Percentiles rank a stretch among this genome's conserved stretches.
These are phyloP conservation scores for Harlomillsia oculata DNA, from an alignment of 1,140 invertebrate species.

Conservation along the genomic window DNA sequence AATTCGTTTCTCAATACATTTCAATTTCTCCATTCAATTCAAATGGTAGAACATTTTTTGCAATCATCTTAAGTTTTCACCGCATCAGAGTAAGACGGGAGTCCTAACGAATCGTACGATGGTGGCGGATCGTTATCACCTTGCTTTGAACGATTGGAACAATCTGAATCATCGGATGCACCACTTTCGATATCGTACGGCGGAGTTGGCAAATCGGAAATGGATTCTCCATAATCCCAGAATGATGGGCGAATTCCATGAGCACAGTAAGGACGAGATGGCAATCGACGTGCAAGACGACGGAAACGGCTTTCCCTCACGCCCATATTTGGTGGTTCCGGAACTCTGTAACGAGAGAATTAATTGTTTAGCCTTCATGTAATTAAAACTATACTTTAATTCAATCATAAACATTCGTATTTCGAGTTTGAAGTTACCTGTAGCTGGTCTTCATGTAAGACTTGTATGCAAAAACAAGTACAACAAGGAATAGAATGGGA, in stretches of 20 bases:
- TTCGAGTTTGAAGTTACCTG: conserved; percentile 2
- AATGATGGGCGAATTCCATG: background rate
- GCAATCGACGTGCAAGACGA: background rate
- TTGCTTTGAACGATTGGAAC: background rate
- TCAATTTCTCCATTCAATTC: too few species aligned
- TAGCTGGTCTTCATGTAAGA: conserved; percentile 22
- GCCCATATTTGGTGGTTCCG: background rate
- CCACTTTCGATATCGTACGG: conserved; percentile 2
- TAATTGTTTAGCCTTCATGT: background rate
- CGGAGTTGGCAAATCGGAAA: background rate
- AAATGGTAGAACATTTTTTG: too few species aligned
- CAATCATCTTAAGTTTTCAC: background rate
- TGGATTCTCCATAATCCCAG: conserved; percentile 2
- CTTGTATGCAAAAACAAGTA: conserved; percentile 20
- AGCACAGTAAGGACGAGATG: background rate
- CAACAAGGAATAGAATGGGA: conserved; percentile 17
- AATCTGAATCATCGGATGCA: conserved; percentile 1
- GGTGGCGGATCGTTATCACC: background rate
- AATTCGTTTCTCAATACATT: too few species aligned
- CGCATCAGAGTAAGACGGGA: conserved; percentile 4
- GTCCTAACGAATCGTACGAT: background rate
- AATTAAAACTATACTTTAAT: background rate
- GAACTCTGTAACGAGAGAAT: conserved; percentile 1
- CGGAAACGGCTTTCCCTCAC: background rate
- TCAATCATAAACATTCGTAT: background rate